Evolutionary conservation across 2,113 vertebrate species (phyloP), one percentile per base, ranked within the genome.

Genomic region (Callithrix jacchus): DNA sequence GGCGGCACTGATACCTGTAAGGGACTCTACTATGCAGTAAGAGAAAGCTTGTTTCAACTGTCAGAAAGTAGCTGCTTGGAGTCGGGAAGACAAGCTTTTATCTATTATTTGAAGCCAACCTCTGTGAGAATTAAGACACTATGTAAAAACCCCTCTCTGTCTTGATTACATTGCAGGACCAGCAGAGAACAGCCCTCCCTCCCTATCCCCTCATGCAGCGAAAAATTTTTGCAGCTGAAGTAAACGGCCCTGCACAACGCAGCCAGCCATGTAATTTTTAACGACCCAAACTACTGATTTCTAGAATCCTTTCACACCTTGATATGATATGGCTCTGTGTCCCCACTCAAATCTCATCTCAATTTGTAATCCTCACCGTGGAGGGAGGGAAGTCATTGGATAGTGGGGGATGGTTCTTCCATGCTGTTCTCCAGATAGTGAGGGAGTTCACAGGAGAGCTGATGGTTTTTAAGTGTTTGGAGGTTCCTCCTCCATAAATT

Each of bases 141-240:
- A 49, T 49, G 47, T 49, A 49, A 7, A 2, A 64, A 64, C 10
- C 27, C 2, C 61, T 13, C 25, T 30, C 61, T 30, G 11, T 64
- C 61, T 64, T 64, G 61, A 20, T 77, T 10, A 32, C 25, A 54
- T 58, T 61, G 74, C 35, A 25, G 40, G 13, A 66, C 2, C 9
- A 2, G 52, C 66, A 14, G 3, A 52, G 2, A 52, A 2, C 27
- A 25, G 6, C n/a, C n/a, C n/a, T n/a, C 25, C 66, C 27, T 86
- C 25, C 32, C 9, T 2, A 13, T 0, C 9, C 32, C n/a, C 11
- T 73, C 52, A 0, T 2, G 30, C 32, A 3, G 16, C 58, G 37
- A 52, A 18, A 82, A 83, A 66, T 10, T 3, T 8, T 5, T 40
- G 27, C 66, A 37, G 20, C 18, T 58, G 5, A 25, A 23, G 12